A percentile compares a stretch with the other conserved stretches of the same genome.
Conservation (phyloP, 2,797 vertebrate genomes). For the Falco biarmicus region DNA sequence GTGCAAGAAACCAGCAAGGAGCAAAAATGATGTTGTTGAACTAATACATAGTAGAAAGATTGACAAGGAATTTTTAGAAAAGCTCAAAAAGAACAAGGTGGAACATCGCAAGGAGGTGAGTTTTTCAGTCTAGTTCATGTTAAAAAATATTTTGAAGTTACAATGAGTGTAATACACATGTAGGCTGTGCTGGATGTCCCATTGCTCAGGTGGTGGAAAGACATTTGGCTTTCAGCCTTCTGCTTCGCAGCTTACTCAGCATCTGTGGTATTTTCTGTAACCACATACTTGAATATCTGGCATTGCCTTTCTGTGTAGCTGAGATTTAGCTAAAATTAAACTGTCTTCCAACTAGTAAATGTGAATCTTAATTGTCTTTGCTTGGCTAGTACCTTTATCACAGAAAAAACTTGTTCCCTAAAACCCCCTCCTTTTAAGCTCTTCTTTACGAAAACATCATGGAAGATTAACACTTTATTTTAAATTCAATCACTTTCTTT, state of each 20-base stretch:
- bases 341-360: background rate
- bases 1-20: background rate
- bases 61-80: background rate
- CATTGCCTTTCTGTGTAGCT: constrained; percentile 5
- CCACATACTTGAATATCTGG: background rate
- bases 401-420: background rate
- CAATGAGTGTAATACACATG: background rate
- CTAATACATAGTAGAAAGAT: background rate
- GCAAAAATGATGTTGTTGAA: background rate
- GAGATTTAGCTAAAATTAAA: constrained; percentile 28
- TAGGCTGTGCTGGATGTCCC: background rate
- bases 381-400: background rate
- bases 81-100: background rate
- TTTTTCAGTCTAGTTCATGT: background rate
- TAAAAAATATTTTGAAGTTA: background rate
- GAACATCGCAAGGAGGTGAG: background rate
- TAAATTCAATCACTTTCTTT: background rate
- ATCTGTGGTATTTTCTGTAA: constrained; percentile 37
- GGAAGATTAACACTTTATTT: background rate
- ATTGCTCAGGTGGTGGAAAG: background rate
- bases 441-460: background rate
- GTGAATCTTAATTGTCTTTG: background rate
- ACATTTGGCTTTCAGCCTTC: constrained; percentile 27
- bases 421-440: accelerated
- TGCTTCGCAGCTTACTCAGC: background rate